phyloP scores from a whole-genome alignment of 1,140 invertebrate species.

The Ylistrum balloti region DNA sequence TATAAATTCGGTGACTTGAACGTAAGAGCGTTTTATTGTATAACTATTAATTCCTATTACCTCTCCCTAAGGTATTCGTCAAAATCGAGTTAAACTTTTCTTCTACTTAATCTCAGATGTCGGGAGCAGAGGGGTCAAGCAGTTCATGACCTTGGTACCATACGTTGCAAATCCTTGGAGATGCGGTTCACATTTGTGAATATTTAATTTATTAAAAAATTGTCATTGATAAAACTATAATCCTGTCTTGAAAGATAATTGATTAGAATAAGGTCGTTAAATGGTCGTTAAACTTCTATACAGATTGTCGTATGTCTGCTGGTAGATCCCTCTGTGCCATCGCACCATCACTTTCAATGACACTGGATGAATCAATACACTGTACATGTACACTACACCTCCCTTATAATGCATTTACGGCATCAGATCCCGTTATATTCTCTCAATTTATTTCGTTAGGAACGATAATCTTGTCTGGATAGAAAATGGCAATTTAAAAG shows the following conservation, averaged over 20 bases:
- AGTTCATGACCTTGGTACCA: neutral
- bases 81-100: constrained; percentile 3
- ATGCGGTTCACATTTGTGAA: neutral
- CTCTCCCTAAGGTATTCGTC: neutral
- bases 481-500: no score
- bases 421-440: no score
- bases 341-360: neutral
- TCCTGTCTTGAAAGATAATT: neutral
- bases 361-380: neutral
- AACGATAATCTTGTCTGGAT: no score
- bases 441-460: no score
- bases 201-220: neutral
- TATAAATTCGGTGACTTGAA: neutral
- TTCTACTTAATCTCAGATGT: neutral
- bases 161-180: neutral
- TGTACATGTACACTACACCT: neutral
- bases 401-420: neutral
- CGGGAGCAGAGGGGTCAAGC: neutral
- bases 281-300: neutral
- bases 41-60: neutral
- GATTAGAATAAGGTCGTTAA: neutral
- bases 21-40: neutral
- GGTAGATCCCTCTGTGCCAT: neutral
- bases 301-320: neutral
- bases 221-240: neutral